phyloP scores from a whole-genome alignment of 2,888 invertebrate genomes.

The Calameuta idolon region DNA sequence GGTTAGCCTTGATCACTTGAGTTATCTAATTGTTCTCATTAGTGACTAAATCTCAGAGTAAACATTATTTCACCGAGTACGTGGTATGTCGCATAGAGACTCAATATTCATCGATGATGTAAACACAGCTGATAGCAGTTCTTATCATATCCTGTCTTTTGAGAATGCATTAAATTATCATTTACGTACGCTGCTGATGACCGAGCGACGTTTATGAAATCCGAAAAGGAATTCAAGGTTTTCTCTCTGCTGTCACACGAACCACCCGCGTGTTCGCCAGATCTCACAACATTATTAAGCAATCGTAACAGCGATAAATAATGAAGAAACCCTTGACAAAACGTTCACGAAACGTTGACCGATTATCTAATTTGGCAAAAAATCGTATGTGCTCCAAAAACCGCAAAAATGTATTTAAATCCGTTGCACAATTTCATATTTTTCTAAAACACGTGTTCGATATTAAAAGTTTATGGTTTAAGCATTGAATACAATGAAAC shows the following conservation, averaged over 20 bases:
- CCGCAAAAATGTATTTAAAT: neutral
- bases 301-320: neutral
- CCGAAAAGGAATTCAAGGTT: neutral
- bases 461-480: neutral
- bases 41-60: neutral
- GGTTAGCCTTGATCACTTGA: neutral
- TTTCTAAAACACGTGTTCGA: neutral
- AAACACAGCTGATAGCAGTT: slow-evolving; percentile 5
- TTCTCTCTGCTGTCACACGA: neutral
- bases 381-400: neutral
- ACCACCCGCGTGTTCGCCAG: neutral
- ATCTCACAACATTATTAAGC: neutral
- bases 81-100: neutral
- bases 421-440: neutral
- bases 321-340: neutral
- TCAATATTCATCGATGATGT: neutral
- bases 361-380: neutral
- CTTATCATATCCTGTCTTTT: neutral
- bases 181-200: neutral
- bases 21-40: neutral
- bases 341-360: neutral
- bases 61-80: neutral
- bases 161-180: slow-evolving; percentile 2
- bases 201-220: neutral
- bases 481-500: neutral